Conservation (phyloP, 2,888 invertebrate species). For the Nematopogon swammerdamellus region DNA sequence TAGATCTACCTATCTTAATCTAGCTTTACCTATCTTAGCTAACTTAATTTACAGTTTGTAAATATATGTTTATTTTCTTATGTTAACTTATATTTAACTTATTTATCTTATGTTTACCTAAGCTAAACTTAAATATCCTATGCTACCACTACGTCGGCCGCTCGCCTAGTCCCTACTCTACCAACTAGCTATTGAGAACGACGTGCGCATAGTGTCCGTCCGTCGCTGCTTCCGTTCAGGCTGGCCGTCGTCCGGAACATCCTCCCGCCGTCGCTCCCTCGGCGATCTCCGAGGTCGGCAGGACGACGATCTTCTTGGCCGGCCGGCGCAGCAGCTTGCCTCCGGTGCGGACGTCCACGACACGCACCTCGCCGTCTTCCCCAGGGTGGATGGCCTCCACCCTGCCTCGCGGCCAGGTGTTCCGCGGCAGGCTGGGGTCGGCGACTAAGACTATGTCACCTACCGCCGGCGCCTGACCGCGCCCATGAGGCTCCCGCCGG, state of each 20-base stretch:
- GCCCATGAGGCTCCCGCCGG: conserved; percentile 1
- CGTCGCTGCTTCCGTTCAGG: not conserved
- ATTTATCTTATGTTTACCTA: too few species aligned
- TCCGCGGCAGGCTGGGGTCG: conserved; percentile 7
- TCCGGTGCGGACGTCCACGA: conserved; percentile 4
- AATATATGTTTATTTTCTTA: too few species aligned
- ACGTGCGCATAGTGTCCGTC: not conserved
- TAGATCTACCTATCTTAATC: too few species aligned
- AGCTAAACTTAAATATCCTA: too few species aligned
- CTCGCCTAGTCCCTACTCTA: too few species aligned
- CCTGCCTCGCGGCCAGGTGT: conserved; percentile 7
- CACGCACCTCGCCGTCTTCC: conserved; percentile 7
- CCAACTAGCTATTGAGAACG: too few species aligned
- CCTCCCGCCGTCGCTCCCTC: not conserved
- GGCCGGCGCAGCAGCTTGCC: conserved; percentile 6
- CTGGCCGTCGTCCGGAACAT: not conserved
- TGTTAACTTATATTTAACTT: too few species aligned
- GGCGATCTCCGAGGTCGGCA: not conserved
- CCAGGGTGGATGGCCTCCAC: conserved; percentile 5
- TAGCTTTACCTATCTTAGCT: too few species aligned
- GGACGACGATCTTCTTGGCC: conserved; percentile 1
- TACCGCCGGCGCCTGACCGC: not conserved
- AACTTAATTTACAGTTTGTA: too few species aligned
- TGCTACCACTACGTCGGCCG: too few species aligned
- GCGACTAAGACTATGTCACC: conserved; percentile 7